Evolutionary conservation across 30 jellyfish, hydroid and myxozoan species (phyloP), one percentile per base, ranked within the genome.

Genomic region (Aurelia aurita complex sp. Pacific): DNA sequence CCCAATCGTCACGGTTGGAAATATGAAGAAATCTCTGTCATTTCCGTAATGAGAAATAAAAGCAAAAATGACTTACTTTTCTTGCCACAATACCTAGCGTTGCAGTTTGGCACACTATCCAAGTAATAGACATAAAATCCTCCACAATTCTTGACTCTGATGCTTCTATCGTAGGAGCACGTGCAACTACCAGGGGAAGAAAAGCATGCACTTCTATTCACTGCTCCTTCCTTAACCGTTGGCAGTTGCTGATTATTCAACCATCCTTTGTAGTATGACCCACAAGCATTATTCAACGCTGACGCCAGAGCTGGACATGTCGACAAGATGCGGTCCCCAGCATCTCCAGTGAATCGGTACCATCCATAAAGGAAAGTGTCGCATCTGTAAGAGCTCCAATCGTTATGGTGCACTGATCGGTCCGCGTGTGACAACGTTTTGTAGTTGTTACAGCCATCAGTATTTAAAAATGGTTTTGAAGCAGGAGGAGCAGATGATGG

Each of bases 201-300:
- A 78, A 71, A 85, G 69, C 94, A 85, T 12, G 75, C 88, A 9
- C 62, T 66, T 17, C 80, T 68, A 13, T 74, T 63, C 32, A 61
- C 86, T 4, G 70, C 57, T 17, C 86, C 82, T 5, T 36, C 78
- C 12, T 61, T 78, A 16, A 36, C 40, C 15, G 85, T n/a, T 15
- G 91, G 91, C 40, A 72, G 29, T 8, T 59, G 35, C 66, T 16
- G 78, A 36, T 54, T 65, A 29, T 71, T 52, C 23, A 76, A 34
- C 94, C 94, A 85, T 2, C 94, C 94, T 38, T 74, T 83, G 74
- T 33, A 76, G 42, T 62, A 64, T 14, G 94, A 9, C 11, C 94
- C 94, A 66, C 94, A 85, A 17, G 78, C 43, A 61, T 40, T 29
- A 7, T 17, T 19, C 35, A 42, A 62, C 1, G 36, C 33, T 38